These are phyloP conservation scores for Linurgus olivaceus DNA, from an alignment of 2,797 vertebrate genomes.

Conservation along the genomic window DNA sequence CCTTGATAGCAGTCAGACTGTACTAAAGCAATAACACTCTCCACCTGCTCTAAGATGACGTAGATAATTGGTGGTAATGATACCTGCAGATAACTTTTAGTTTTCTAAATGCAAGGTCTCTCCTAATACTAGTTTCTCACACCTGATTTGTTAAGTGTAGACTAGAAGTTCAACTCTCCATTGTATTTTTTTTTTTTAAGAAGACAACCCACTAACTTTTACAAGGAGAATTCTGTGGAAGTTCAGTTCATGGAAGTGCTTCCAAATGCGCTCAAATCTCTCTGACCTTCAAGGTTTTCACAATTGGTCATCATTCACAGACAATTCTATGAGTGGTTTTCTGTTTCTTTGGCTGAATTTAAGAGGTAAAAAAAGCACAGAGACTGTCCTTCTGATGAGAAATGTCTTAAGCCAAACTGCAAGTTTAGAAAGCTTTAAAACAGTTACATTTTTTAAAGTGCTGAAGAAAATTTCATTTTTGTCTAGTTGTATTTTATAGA, in stretches of 20 bases:
- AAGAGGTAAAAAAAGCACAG: neutral
- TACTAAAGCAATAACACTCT: neutral
- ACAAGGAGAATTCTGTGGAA: neutral
- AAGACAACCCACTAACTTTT: neutral
- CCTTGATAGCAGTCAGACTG: neutral
- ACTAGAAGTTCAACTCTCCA: neutral
- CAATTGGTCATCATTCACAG: neutral
- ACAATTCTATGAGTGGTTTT: neutral
- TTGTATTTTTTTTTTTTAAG: neutral
- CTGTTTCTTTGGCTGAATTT: neutral
- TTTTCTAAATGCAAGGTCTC: neutral
- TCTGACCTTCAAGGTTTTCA: neutral
- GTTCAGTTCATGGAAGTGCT: neutral
- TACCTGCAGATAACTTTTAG: neutral
- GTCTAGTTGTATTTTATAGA: neutral
- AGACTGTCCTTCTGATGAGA: neutral
- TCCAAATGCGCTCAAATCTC: neutral
- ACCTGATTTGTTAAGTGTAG: neutral
- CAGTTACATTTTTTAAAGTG: neutral
- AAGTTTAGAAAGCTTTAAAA: neutral
- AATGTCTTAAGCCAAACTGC: neutral
- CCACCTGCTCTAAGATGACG: neutral
- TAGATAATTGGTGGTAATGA: neutral
- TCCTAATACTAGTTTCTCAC: neutral
- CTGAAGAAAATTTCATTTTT: neutral